Evolutionary conservation across 2,888 invertebrate genomes (phyloP).

Genomic region (Miltochrista miniata): DNA sequence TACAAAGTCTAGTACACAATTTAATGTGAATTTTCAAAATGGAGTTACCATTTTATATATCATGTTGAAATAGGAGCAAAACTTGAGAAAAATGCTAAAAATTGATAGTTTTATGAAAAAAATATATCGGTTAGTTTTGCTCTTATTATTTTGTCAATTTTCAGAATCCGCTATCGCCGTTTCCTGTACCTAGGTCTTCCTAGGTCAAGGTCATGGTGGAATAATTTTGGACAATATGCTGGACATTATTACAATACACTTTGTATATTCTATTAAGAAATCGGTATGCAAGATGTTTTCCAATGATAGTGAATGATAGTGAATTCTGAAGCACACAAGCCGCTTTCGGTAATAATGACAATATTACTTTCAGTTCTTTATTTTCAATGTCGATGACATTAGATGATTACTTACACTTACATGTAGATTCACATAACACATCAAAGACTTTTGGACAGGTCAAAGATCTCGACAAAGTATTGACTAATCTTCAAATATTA

Average conservation of each 20-base stretch:
- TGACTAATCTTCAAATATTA: no score
- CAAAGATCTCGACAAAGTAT: no score
- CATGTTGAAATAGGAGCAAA: conserved; percentile 22
- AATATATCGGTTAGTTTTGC: conserved; percentile 10
- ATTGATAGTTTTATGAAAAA: background rate
- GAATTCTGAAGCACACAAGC: no score
- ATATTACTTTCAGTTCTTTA: no score
- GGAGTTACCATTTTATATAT: background rate
- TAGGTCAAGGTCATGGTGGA: conserved; percentile 33
- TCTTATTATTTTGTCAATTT: conserved; percentile 32
- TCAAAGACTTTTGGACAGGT: no score
- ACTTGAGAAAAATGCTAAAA: background rate
- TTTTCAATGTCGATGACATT: no score
- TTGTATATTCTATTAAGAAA: conserved; percentile 1
- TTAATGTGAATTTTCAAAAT: no score
- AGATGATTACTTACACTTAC: no score
- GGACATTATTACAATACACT: background rate
- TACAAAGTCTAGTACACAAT: no score
- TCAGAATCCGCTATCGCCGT: conserved; percentile 38
- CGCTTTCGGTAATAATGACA: no score
- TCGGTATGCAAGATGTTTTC: conserved; percentile 4
- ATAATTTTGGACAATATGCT: conserved; percentile 16
- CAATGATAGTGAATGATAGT: no score
- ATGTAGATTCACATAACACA: no score
- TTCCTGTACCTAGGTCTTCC: conserved; percentile 31